Evolutionary conservation across 2,113 vertebrate genomes (phyloP).

Genomic region (Promerops cafer): DNA sequence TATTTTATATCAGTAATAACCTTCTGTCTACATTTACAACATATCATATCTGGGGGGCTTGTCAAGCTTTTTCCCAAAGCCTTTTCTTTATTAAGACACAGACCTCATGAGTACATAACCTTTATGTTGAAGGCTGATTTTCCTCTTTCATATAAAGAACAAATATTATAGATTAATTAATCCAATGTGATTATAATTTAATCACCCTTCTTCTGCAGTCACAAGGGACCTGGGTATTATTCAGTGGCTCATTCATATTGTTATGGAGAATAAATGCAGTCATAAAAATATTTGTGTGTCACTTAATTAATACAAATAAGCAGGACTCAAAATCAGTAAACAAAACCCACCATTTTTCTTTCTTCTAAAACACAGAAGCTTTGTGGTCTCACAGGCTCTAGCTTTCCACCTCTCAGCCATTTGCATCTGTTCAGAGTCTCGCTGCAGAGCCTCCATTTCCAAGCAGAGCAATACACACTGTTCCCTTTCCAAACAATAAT

Average conservation of each 20-base stretch:
- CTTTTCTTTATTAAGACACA: conserved; percentile 91
- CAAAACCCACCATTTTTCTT: neutral
- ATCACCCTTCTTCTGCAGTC: conserved; percentile 89
- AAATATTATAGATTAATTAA: conserved; percentile 99
- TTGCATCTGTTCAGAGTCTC: neutral
- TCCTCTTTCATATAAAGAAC: conserved; percentile 89
- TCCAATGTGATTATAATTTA: conserved; percentile 98
- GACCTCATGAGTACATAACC: conserved; percentile 89
- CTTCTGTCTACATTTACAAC: conserved; percentile 92
- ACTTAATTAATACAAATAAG: conserved; percentile 64
- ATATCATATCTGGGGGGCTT: conserved; percentile 87
- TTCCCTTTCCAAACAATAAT: conserved; percentile 7
- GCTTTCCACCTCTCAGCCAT: neutral
- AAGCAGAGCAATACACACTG: neutral
- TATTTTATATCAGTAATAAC: conserved; percentile 98
- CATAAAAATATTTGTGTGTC: conserved; percentile 74
- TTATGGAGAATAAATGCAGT: conserved; percentile 75
- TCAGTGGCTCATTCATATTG: conserved; percentile 79
- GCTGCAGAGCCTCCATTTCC: neutral
- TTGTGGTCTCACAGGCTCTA: neutral
- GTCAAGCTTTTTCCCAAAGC: conserved; percentile 85
- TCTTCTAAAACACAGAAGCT: neutral
- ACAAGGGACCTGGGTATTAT: conserved; percentile 81
- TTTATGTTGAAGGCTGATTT: conserved; percentile 90
- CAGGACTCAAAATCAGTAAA: neutral